Percentiles rank a stretch among this genome's conserved stretches.
Evolutionary conservation across 2,113 vertebrate species (phyloP).

Genomic region (Sturnira hondurensis): DNA sequence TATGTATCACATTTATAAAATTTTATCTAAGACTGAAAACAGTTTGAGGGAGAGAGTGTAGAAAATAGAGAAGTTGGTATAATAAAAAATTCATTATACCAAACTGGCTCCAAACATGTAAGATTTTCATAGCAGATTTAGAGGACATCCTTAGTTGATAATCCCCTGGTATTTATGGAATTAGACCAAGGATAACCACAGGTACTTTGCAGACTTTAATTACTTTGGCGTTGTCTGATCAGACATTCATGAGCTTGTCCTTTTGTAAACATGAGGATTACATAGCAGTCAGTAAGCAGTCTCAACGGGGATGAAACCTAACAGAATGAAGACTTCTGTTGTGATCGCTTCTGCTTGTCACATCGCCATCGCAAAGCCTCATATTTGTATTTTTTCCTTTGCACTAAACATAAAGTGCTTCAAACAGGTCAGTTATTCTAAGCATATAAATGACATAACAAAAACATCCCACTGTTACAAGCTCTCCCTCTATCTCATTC

Average conservation of each 20-base stretch:
- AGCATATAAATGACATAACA: conserved; percentile 5
- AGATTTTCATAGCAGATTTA: conserved; percentile 20
- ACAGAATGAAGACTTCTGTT: neutral
- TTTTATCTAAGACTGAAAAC: neutral
- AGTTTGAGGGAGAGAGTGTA: neutral
- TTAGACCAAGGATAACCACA: neutral
- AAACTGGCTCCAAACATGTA: neutral
- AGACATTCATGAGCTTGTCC: neutral
- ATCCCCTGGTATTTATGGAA: neutral
- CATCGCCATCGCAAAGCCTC: neutral
- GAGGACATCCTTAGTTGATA: conserved; percentile 36
- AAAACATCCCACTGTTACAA: neutral
- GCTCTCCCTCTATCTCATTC: neutral
- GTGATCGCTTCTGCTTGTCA: neutral
- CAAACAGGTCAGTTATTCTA: conserved; percentile 18
- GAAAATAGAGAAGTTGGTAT: neutral
- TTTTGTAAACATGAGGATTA: conserved; percentile 20
- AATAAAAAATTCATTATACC: conserved; percentile 41
- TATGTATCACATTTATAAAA: neutral
- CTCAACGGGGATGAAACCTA: neutral
- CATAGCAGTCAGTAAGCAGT: neutral
- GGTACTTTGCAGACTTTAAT: conserved; percentile 26
- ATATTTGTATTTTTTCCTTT: conserved; percentile 36
- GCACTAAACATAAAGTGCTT: conserved; percentile 15
- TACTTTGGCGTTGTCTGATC: conserved; percentile 9